These are phyloP conservation scores for Himalopsyche japonica DNA, from an alignment of 2,888 invertebrate genomes.

Conservation along the genomic window DNA sequence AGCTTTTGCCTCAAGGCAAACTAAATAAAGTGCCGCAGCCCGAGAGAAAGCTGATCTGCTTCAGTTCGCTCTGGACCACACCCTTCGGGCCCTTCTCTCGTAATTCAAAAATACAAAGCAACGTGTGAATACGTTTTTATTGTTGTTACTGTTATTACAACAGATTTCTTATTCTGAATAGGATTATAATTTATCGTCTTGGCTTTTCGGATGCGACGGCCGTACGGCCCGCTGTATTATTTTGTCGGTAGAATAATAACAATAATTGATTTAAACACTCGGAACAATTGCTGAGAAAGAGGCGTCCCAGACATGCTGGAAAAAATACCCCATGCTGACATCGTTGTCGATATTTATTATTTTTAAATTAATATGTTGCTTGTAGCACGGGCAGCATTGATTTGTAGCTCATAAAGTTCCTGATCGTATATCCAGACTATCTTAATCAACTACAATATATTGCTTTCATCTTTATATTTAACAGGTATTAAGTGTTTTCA, in stretches of 20 bases:
- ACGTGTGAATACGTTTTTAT: neutral
- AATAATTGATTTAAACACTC: neutral
- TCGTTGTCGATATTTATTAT: neutral
- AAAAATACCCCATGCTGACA: neutral
- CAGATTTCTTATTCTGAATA: neutral
- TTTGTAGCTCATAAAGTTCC: neutral
- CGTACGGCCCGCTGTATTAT: neutral
- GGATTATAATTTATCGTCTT: slow-evolving; percentile 1
- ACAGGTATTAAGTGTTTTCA: too few relatives aligned
- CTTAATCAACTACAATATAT: neutral
- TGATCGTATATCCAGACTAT: neutral
- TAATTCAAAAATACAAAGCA: neutral
- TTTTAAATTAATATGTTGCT: neutral
- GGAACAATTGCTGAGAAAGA: neutral
- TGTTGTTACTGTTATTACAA: slow-evolving; percentile 1
- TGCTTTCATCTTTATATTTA: too few relatives aligned
- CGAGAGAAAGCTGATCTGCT: neutral
- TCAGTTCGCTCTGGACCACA: neutral
- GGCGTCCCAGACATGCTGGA: neutral
- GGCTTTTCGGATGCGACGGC: neutral
- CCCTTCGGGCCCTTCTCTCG: neutral
- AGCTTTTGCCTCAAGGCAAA: neutral
- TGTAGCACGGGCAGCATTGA: neutral
- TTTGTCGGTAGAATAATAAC: neutral
- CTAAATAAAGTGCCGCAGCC: neutral